Evolutionary conservation across 2,888 invertebrate genomes (phyloP).

Genomic region (Cerceris rybyensis): DNA sequence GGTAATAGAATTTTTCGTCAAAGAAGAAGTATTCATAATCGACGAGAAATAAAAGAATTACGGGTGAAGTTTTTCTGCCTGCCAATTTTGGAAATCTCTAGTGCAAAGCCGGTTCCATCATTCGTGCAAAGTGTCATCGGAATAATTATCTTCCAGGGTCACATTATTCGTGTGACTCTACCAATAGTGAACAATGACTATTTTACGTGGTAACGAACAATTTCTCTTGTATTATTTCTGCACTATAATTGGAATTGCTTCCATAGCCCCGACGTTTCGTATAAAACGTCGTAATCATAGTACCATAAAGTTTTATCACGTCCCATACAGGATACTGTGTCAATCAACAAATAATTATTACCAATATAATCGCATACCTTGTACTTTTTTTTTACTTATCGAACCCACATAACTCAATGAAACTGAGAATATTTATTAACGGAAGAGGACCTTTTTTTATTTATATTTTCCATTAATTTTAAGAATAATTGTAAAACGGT

Average conservation of each 20-base stretch:
- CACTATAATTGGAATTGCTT: conserved; percentile 54
- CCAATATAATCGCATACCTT: conserved; percentile 35
- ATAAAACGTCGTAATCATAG: conserved; percentile 69
- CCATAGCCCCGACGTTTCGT: conserved; percentile 54
- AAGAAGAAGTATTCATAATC: conserved; percentile 93
- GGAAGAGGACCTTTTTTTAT: conserved; percentile 24
- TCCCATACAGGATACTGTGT: conserved; percentile 79
- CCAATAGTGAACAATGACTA: conserved; percentile 63
- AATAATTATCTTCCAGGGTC: conserved; percentile 36
- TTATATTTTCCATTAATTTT: conserved; percentile 40
- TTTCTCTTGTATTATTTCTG: conserved; percentile 62
- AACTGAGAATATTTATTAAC: conserved; percentile 36
- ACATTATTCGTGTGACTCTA: conserved; percentile 37
- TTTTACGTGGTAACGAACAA: conserved; percentile 61
- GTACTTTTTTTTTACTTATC: conserved; percentile 50
- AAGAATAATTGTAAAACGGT: conserved; percentile 4
- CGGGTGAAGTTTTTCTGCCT: conserved; percentile 29
- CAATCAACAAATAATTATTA: conserved; percentile 52
- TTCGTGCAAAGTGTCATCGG: conserved; percentile 57
- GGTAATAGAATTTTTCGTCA: conserved; percentile 98
- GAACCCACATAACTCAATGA: conserved; percentile 23
- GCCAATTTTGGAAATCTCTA: conserved; percentile 67
- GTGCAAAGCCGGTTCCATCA: conserved; percentile 53
- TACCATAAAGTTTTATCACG: conserved; percentile 79
- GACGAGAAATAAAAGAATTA: conserved; percentile 84